Percentiles rank a stretch among this genome's conserved stretches.
Evolutionary conservation across 2,888 invertebrate genomes (phyloP).

Genomic region (Mantis religiosa): DNA sequence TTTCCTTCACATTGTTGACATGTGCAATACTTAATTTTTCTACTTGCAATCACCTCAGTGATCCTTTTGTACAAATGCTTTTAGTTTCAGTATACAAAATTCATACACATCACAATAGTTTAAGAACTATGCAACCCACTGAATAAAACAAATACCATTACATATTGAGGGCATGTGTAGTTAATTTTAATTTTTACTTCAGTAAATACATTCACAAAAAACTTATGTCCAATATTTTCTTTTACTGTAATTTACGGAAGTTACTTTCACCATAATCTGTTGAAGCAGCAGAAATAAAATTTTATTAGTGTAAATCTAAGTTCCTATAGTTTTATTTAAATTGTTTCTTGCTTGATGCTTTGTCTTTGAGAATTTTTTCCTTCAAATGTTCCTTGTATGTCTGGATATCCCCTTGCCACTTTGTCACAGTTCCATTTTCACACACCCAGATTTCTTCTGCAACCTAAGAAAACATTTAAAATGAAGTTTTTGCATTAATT

Average conservation of each 20-base stretch:
- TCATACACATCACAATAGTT: not conserved
- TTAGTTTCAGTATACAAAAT: not conserved
- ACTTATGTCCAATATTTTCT: not conserved
- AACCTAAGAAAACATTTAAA: slow-evolving; percentile 59
- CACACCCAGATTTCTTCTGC: slow-evolving; percentile 99
- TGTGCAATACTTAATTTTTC: not conserved
- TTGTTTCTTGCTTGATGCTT: slow-evolving; percentile 33
- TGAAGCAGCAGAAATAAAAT: not conserved
- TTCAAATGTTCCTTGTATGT: slow-evolving; percentile 94
- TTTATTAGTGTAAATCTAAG: not conserved
- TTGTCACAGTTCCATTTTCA: slow-evolving; percentile 90
- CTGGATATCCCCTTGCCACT: slow-evolving; percentile 95
- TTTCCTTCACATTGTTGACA: not conserved
- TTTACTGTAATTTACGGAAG: not conserved
- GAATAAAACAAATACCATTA: not conserved
- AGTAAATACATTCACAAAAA: not conserved
- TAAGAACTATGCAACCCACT: not conserved
- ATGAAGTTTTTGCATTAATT: not conserved
- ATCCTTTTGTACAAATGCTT: not conserved
- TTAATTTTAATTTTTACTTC: not conserved
- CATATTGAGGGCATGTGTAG: not conserved
- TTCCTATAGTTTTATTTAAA: slow-evolving; percentile 10
- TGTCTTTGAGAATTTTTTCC: slow-evolving; percentile 76
- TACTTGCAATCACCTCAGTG: not conserved
- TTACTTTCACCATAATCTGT: not conserved